These are phyloP conservation scores for Pteropus alecto DNA, from an alignment of 2,113 vertebrate genomes.

Conservation along the genomic window DNA sequence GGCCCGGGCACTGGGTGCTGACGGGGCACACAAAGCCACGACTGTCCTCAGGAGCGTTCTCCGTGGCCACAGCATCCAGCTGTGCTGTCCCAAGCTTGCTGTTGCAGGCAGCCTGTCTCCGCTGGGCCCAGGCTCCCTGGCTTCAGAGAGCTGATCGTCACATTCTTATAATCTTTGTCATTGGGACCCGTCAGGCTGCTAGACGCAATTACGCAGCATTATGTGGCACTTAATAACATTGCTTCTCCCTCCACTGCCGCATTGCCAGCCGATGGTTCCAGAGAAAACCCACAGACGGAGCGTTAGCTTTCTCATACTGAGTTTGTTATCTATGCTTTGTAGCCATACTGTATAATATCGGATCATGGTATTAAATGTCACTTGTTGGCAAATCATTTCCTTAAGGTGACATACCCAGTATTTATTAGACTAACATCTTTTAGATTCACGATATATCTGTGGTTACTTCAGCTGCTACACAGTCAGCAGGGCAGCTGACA, in stretches of 20 bases:
- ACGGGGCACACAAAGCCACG: neutral
- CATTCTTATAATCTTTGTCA: neutral
- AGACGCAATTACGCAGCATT: neutral
- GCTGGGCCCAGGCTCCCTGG: neutral
- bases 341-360: neutral
- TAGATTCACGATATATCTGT: neutral
- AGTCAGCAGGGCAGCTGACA: neutral
- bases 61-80: neutral
- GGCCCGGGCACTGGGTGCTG: neutral
- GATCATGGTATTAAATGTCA: neutral
- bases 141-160: neutral
- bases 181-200: neutral
- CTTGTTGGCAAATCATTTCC: constrained; percentile 31
- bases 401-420: neutral
- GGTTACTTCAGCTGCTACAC: neutral
- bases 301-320: neutral
- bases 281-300: neutral
- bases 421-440: constrained; percentile 8
- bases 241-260: neutral
- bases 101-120: neutral
- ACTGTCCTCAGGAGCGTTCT: neutral
- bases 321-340: neutral
- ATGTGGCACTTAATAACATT: neutral
- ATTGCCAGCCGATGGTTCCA: neutral
- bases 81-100: neutral